These are phyloP conservation scores for Centropus bengalensis DNA, from an alignment of 2,113 vertebrate species.

Conservation along the genomic window DNA sequence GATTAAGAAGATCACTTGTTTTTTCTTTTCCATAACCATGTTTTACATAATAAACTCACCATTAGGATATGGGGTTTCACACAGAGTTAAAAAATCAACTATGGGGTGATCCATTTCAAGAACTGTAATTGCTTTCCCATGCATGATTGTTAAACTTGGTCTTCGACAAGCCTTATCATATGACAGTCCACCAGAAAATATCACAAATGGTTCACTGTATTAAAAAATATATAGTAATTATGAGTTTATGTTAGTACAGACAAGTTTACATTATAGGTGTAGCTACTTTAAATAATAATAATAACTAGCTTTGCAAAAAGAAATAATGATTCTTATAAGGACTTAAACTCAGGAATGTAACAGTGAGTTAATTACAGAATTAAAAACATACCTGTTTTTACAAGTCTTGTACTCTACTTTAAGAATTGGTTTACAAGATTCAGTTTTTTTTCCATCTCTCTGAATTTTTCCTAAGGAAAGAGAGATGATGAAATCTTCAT, in stretches of 20 bases:
- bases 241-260: neutral
- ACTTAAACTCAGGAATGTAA: neutral
- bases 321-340: neutral
- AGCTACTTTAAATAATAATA: neutral
- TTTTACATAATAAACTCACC: conserved; percentile 80
- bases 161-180: conserved; percentile 94
- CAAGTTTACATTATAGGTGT: neutral
- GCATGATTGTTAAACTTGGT: conserved; percentile 97
- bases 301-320: neutral
- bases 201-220: conserved; percentile 91
- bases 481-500: conserved; percentile 37
- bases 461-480: conserved; percentile 88
- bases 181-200: conserved; percentile 96
- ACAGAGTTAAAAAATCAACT: conserved; percentile 96
- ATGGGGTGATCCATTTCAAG: conserved; percentile 99
- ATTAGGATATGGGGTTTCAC: conserved; percentile 96
- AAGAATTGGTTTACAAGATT: conserved; percentile 97
- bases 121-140: conserved; percentile 96
- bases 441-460: conserved; percentile 91
- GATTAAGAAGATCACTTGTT: neutral
- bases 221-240: neutral
- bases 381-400: conserved; percentile 86
- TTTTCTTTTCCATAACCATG: neutral
- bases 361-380: neutral
- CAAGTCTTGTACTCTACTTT: conserved; percentile 98